These are phyloP conservation scores for Syngnathus typhle DNA, from an alignment of 2,113 vertebrate species.

Conservation along the genomic window DNA sequence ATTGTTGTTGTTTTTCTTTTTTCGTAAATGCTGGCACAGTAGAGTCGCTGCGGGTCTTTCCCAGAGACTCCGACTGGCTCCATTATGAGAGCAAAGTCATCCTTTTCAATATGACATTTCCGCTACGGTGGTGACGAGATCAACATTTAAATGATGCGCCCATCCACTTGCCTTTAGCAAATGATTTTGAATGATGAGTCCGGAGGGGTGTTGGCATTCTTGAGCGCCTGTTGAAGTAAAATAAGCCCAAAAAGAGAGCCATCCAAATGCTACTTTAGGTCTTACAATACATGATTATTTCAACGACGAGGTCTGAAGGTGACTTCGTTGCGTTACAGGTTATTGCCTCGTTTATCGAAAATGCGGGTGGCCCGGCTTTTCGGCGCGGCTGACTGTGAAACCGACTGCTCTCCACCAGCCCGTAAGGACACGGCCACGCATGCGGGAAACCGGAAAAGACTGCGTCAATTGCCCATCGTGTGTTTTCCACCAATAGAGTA, in stretches of 20 bases:
- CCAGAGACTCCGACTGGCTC: not conserved
- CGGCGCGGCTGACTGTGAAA: conserved; percentile 71
- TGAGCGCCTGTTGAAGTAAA: not conserved
- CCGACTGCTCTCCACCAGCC: conserved; percentile 74
- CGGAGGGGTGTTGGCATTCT: not conserved
- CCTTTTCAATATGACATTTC: conserved; percentile 17
- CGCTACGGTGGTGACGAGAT: conserved; percentile 18
- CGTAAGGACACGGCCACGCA: conserved; percentile 78
- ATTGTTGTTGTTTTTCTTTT: not conserved
- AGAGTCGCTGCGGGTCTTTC: not conserved
- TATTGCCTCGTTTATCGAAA: conserved; percentile 80
- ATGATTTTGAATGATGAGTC: conserved; percentile 33
- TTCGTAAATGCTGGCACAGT: not conserved
- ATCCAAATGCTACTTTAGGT: not conserved
- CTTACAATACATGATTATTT: conserved; percentile 1
- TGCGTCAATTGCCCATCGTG: not conserved
- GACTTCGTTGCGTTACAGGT: conserved; percentile 79
- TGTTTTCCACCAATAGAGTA: not conserved
- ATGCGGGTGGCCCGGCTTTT: conserved; percentile 52
- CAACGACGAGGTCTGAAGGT: conserved; percentile 69
- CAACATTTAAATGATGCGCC: conserved; percentile 34
- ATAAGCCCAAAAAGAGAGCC: conserved; percentile 12
- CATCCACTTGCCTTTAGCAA: conserved; percentile 25
- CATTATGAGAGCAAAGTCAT: conserved; percentile 12
- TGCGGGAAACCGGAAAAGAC: conserved; percentile 63